Evolutionary conservation across 2,113 vertebrate genomes (phyloP), one percentile per base, ranked within the genome.

Genomic region (Triplophysa tibetana): DNA sequence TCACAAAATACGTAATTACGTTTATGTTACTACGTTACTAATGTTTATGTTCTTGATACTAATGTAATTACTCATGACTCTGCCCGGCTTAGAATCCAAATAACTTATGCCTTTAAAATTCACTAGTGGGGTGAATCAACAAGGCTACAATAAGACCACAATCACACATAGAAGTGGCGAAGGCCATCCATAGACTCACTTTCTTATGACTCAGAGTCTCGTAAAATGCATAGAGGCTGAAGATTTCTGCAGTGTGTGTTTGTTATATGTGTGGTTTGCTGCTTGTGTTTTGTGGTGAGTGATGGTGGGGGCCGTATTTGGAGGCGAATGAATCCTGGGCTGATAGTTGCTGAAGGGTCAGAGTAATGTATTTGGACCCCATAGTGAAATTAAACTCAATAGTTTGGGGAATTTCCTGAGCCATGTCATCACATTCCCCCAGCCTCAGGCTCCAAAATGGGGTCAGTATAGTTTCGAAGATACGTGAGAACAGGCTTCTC

Each of bases 321-420:
- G 81, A 82, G 85, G 82, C 76, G 72, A 81, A 6, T 68, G 78
- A 82, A 76, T 48, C 66, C 52, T 8, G 68, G 70, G 73, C 75
- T 81, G 79, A 56, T 63, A 38, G 60, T 64, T 75, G 64, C 23
- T 81, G 63, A 78, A 77, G 75, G 79, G 50, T 88, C 83, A 84
- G 56, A 50, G 13, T 63, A 60, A 38, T n/a, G 19, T 1, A 77
- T 17, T 61, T 66, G 11, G 77, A 21, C 56, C 50, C 13, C 13
- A 8, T 48, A 48, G 16, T 58, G 21, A 62, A 69, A 63, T 62
- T 10, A 6, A 33, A n/a, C 21, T 54, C 33, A 45, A 16, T 17
- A 66, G 52, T 41, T 66, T 21, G 43, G 78, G 74, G 79, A 63
- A 81, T 78, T 81, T 54, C 64, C 79, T 76, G 66, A 77, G 23